A percentile compares a stretch with the other conserved stretches of the same genome.
These are phyloP conservation scores for Sphaeramia orbicularis DNA, from an alignment of 2,797 vertebrate genomes.

Conservation along the genomic window DNA sequence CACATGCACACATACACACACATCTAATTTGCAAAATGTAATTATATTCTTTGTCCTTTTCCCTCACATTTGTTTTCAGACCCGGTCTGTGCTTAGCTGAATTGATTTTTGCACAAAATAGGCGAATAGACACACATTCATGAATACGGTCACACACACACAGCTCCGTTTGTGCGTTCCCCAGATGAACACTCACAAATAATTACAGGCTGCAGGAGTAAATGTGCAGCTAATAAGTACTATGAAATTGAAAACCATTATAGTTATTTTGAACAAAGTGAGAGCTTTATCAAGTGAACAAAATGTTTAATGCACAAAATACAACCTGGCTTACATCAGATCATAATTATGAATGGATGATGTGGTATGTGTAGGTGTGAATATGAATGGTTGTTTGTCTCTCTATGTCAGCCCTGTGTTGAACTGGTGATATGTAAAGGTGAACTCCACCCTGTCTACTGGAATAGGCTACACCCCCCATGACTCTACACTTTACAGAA, in stretches of 20 bases:
- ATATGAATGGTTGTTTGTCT: too few species aligned
- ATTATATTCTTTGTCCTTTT: conserved; percentile 21
- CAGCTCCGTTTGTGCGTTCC: conserved; percentile 22
- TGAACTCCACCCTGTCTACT: too few species aligned
- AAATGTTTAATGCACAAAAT: conserved; percentile 43
- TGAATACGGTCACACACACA: neutral
- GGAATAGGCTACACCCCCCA: too few species aligned
- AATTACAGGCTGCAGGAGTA: conserved; percentile 50
- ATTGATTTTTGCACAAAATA: conserved; percentile 37
- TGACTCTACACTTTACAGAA: too few species aligned
- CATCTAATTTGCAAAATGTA: conserved; percentile 10
- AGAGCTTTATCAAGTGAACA: conserved; percentile 38
- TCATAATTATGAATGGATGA: conserved; percentile 24
- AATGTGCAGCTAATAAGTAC: conserved; percentile 44
- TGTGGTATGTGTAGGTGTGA: neutral
- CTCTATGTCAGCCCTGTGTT: too few species aligned
- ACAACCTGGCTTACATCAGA: conserved; percentile 12
- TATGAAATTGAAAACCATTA: conserved; percentile 32
- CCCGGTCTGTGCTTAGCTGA: conserved; percentile 17
- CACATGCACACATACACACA: neutral
- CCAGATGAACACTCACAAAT: conserved; percentile 38
- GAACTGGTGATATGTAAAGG: too few species aligned
- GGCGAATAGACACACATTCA: conserved; percentile 13
- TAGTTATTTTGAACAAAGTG: conserved; percentile 27
- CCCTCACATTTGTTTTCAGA: conserved; percentile 25